Percentiles rank a stretch among this genome's conserved stretches.
Conservation (phyloP, 2,113 vertebrate species). For the Megaptera novaeangliae region DNA sequence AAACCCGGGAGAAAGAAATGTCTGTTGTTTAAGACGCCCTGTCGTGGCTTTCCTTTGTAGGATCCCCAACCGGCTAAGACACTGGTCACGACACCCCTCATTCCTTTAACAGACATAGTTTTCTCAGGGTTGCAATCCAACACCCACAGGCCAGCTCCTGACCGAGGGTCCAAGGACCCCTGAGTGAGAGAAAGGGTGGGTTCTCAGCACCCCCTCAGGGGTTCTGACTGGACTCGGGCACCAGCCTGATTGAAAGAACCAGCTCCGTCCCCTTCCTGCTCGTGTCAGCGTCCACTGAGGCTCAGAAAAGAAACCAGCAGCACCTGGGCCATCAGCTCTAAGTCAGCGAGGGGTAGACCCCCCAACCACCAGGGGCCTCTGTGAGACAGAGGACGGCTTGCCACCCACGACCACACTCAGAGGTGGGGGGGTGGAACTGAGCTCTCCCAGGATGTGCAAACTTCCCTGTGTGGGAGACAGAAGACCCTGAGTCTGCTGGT, state of each 20-base stretch:
- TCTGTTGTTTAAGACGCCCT: rapidly evolving
- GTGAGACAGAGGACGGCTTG: rapidly evolving
- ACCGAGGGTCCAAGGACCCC: rapidly evolving
- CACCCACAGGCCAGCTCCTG: rapidly evolving
- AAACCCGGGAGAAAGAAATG: too few species aligned
- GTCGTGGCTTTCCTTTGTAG: rapidly evolving
- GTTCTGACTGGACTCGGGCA: rapidly evolving
- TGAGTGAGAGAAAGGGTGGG: rapidly evolving
- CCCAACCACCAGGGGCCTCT: rapidly evolving
- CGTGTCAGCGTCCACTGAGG: rapidly evolving
- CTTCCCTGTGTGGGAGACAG: rapidly evolving
- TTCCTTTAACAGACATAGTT: background rate
- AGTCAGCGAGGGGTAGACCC: rapidly evolving
- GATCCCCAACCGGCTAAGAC: background rate
- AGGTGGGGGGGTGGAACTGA: rapidly evolving
- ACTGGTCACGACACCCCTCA: rapidly evolving
- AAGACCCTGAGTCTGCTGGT: rapidly evolving
- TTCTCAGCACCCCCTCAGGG: rapidly evolving
- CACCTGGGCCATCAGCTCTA: rapidly evolving
- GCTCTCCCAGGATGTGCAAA: rapidly evolving
- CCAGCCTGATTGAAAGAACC: background rate
- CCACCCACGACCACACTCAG: background rate
- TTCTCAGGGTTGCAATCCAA: rapidly evolving
- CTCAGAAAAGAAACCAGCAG: background rate
- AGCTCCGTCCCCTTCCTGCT: background rate